These are phyloP conservation scores for Zaprionus bogoriensis DNA, from an alignment of 2,888 invertebrate genomes.

Conservation along the genomic window DNA sequence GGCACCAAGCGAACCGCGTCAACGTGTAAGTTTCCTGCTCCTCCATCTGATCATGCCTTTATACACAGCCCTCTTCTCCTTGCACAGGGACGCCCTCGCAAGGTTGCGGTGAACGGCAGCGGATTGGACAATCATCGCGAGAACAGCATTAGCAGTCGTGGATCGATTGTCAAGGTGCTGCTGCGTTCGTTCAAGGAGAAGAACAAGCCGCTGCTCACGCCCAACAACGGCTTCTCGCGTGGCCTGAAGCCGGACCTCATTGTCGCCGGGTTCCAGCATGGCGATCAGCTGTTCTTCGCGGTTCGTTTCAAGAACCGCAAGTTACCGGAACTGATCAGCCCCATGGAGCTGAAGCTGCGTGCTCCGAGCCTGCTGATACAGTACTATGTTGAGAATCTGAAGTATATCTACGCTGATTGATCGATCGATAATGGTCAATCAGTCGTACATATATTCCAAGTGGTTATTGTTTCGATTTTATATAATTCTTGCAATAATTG, in stretches of 20 bases:
- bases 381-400: background rate
- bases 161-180: background rate
- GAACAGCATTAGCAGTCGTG: background rate
- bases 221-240: constrained; percentile 19
- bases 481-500: too few species aligned
- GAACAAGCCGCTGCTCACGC: constrained; percentile 6
- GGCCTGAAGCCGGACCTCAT: constrained; percentile 7
- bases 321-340: constrained; percentile 9
- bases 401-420: background rate
- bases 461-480: too few species aligned
- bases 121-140: background rate
- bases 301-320: constrained; percentile 29
- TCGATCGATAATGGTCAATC: too few species aligned
- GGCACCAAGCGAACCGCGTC: background rate
- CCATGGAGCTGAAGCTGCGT: constrained; percentile 3
- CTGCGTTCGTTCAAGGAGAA: background rate
- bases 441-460: too few species aligned
- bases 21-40: constrained; percentile 2
- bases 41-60: background rate
- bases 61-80: background rate
- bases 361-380: constrained; percentile 10
- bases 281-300: background rate
- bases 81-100: constrained; percentile 7
- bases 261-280: background rate
- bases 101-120: background rate